Evolutionary conservation across 23 tunicate genomes (phyloP), one percentile per base, ranked within the genome.

Genomic region (Phallusia fumigata): DNA sequence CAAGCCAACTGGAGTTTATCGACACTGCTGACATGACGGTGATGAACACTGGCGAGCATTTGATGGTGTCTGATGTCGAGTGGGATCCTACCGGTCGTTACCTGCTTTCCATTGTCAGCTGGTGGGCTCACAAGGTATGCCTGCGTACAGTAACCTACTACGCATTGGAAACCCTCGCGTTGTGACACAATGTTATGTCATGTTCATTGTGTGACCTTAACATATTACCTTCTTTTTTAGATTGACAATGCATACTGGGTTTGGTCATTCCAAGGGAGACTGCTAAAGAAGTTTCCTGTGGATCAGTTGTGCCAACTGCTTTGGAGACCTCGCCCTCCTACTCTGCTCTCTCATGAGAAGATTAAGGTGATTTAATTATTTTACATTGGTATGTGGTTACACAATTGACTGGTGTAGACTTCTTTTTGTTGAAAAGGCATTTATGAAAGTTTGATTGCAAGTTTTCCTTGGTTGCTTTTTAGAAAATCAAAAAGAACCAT

Each of bases 81-180:
- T 97, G 99, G 99, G 97, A 92, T 64, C 99, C 99, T 18, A 97
- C 99, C 33, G 99, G 99, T 12, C 83, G 99, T 69, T 97, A 80
- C 76, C 84, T 97, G 18, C 47, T 92, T 47, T 88, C 99, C 31
- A 79, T 86, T 51, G 99, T 90, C 82, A 92, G 91, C 64, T 93
- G 95, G 92, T 97, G 99, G 99, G 90, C 88, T 18, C 94, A 86
- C 79, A 89, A 86, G 88, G 93, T 84, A 65, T 44, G 64, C 18
- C n/a, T n/a, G n/a, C 10, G 47, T 40, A 40, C 47, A 40, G 10
- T 5, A 40, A 3, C 8, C 8, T 10, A 40, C 10, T 40, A 3
- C 10, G 10, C 5, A 40, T 40, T 40, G 47, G 47, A 40, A 40
- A 40, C 47, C 47, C 47, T 40, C n/a, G n/a, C n/a, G n/a, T n/a